Evolutionary conservation across 1,140 invertebrate genomes (phyloP).

Genomic region (Belonocnema kinseyi): DNA sequence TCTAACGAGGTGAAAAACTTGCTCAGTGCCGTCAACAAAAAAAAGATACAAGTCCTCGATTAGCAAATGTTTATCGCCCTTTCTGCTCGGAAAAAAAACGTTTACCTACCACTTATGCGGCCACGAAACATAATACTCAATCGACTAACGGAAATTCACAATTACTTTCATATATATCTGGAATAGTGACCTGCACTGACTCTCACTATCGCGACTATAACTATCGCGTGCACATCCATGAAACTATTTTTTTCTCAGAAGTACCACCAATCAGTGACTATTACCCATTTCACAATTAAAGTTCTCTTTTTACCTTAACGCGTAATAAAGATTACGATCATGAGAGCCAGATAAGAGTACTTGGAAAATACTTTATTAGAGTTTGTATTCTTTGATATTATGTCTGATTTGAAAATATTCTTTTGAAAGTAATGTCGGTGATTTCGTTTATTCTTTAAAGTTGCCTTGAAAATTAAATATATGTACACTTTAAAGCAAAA

Average conservation of each 20-base stretch:
- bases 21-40: slow-evolving; percentile 1
- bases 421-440: too few species aligned
- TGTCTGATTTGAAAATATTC: too few species aligned
- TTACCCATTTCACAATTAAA: background rate
- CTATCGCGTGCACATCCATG: background rate
- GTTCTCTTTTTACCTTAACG: background rate
- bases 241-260: slow-evolving; percentile 15
- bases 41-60: slow-evolving; percentile 18
- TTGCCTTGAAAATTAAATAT: too few species aligned
- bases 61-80: slow-evolving; percentile 28
- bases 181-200: slow-evolving; percentile 7
- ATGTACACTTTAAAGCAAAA: too few species aligned
- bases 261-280: background rate
- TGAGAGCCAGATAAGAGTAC: background rate
- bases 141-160: slow-evolving; percentile 16
- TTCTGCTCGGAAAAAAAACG: background rate
- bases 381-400: background rate
- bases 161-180: background rate
- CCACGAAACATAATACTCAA: slow-evolving; percentile 27
- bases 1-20: slow-evolving; percentile 24
- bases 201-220: background rate
- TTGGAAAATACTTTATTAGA: background rate
- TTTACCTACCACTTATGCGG: slow-evolving; percentile 21
- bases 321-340: background rate
- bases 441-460: too few species aligned